Evolutionary conservation across 2,888 invertebrate species (phyloP).

Genomic region (Malachius bipustulatus): DNA sequence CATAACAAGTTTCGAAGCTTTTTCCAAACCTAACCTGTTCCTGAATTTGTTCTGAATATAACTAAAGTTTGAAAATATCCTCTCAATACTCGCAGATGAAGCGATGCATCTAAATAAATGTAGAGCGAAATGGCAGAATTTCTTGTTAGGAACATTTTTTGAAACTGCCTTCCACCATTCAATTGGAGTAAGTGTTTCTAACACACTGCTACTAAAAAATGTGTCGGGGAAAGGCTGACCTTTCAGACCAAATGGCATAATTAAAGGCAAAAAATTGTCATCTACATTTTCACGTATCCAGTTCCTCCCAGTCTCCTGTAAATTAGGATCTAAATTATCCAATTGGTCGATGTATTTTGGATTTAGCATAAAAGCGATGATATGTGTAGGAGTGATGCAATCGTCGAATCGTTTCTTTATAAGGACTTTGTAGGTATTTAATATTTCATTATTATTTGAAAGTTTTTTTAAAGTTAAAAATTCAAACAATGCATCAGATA

Average conservation of each 20-base stretch:
- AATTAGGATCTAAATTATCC: not conserved
- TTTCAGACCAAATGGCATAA: not conserved
- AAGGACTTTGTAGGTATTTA: not conserved
- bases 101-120: too few relatives aligned
- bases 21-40: too few relatives aligned
- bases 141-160: too few relatives aligned
- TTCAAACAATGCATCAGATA: not conserved
- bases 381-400: not conserved
- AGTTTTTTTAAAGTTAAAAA: not conserved
- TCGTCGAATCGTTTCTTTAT: not conserved
- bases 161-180: too few relatives aligned
- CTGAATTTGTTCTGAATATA: too few relatives aligned
- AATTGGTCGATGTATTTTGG: not conserved
- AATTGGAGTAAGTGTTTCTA: too few relatives aligned
- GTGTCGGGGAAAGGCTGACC: not conserved
- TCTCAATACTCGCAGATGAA: too few relatives aligned
- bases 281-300: not conserved
- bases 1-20: conserved; percentile 2
- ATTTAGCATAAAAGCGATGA: not conserved
- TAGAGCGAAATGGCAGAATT: too few relatives aligned
- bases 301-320: not conserved
- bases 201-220: not conserved
- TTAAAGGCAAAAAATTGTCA: not conserved
- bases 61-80: too few relatives aligned
- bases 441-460: not conserved